These are phyloP conservation scores for Antheraea assamensis DNA, from an alignment of 2,888 invertebrate genomes.

Conservation along the genomic window DNA sequence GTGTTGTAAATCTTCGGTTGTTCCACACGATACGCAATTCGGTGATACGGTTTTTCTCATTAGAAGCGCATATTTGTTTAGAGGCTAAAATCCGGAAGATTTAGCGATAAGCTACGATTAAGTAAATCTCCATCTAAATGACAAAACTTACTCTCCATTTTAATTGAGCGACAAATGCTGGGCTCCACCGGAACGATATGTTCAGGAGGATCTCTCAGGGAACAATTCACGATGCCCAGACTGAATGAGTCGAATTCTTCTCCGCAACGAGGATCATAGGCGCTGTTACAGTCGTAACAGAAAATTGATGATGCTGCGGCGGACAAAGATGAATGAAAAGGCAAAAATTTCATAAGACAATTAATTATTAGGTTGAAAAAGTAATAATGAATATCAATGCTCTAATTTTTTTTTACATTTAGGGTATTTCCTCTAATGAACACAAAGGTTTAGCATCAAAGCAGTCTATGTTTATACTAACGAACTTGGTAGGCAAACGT, in stretches of 20 bases:
- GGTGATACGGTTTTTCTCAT: no score
- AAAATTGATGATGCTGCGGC: conserved; percentile 83
- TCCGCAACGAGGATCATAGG: conserved; percentile 93
- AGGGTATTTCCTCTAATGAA: background rate
- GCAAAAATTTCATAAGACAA: background rate
- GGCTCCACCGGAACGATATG: conserved; percentile 84
- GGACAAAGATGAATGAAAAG: conserved; percentile 25
- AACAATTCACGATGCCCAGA: conserved; percentile 92
- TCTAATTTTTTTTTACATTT: background rate
- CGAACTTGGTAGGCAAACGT: no score
- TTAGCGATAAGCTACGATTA: background rate
- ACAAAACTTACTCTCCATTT: conserved; percentile 86
- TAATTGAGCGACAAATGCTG: conserved; percentile 91
- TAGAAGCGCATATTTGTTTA: no score
- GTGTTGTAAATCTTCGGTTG: no score
- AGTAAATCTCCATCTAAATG: background rate
- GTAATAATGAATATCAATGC: background rate
- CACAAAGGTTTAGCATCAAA: background rate
- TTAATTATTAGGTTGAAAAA: background rate
- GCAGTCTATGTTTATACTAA: no score
- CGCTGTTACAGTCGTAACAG: conserved; percentile 96
- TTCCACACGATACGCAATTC: no score
- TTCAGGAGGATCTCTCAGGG: conserved; percentile 86
- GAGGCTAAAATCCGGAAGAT: no score
- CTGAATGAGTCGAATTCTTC: conserved; percentile 94